Evolutionary conservation across 2,888 invertebrate genomes (phyloP), one percentile per base, ranked within the genome.

Genomic region (Drosophila silvestris): DNA sequence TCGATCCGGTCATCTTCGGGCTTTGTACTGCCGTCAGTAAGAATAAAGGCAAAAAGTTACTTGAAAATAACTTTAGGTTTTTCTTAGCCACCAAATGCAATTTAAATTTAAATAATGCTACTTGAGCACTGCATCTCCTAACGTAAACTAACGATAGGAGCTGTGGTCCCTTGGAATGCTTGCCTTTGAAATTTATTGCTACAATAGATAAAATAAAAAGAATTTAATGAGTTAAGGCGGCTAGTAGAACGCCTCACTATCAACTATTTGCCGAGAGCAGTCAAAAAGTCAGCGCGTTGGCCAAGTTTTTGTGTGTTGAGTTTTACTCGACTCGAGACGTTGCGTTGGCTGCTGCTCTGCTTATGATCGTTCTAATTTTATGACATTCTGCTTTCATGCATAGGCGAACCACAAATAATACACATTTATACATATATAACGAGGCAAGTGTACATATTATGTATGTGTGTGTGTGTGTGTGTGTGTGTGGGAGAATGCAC

Each of bases 301-400:
- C 76, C 66, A 82, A 76, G 70, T 82, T 86, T 78, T 74, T 77
- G 74, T 77, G 68, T 59, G 58, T 32, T 75, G 58, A 54, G 30
- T 71, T 47, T 60, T 74, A 33, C 60, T 39, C n/a, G 39, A 47
- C 39, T 39, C 28, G 28, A 62, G 74, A 57, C 61, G 60, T 65
- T 77, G 77, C 77, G 51, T 47, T 53, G 50, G 16, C 59, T 53
- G 64, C 53, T 50, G 37, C 41, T 61, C 67, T 62, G 74, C 88
- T 85, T 81, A 77, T 79, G 88, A 86, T 85, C 88, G 86, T 86
- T 86, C 86, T 85, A 88, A 86, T 87, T 87, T 87, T 88, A 88
- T 88, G 86, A 86, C 86, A 87, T 88, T 88, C 85, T 77, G 74
- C 84, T 88, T 84, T 85, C 83, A 88, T 88, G 84, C 86, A 85